Evolutionary conservation across 2,113 vertebrate genomes (phyloP).

Genomic region (Gymnocephalus cernua): DNA sequence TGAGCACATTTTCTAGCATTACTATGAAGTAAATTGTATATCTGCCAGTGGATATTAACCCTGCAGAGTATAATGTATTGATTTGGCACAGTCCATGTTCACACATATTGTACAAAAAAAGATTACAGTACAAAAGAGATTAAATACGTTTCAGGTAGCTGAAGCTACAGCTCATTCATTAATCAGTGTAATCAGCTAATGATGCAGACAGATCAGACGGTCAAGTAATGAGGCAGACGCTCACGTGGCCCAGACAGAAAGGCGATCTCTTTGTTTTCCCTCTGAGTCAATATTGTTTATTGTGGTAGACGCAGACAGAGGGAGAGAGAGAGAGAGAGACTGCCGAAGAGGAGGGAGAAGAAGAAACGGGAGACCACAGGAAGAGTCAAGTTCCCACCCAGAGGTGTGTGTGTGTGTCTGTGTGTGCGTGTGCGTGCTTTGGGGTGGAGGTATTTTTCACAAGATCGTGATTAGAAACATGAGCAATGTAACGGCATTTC

Average conservation of each 20-base stretch:
- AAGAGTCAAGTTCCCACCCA: slow-evolving; percentile 40
- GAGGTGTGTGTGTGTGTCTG: slow-evolving; percentile 22
- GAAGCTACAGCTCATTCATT: neutral
- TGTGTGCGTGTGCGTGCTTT: too few species aligned
- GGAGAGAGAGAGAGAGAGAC: neutral
- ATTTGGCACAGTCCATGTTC: neutral
- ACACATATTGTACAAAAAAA: neutral
- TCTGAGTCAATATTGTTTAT: slow-evolving; percentile 46
- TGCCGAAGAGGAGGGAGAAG: slow-evolving; percentile 15
- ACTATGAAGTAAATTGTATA: neutral
- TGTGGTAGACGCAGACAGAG: slow-evolving; percentile 25
- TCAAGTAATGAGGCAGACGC: neutral
- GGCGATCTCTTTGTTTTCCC: slow-evolving; percentile 36
- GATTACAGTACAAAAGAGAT: neutral
- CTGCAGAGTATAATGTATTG: neutral
- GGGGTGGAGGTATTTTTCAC: neutral
- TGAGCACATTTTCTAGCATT: neutral
- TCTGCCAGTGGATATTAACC: neutral
- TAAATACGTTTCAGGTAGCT: neutral
- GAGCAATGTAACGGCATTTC: neutral
- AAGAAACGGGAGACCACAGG: slow-evolving; percentile 35
- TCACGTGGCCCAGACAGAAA: slow-evolving; percentile 44
- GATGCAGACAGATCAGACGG: neutral
- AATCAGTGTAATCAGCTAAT: slow-evolving; percentile 6
- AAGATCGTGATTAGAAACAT: slow-evolving; percentile 2